phyloP scores from a whole-genome alignment of 2,797 vertebrate genomes.

The Arremon brunneinucha region DNA sequence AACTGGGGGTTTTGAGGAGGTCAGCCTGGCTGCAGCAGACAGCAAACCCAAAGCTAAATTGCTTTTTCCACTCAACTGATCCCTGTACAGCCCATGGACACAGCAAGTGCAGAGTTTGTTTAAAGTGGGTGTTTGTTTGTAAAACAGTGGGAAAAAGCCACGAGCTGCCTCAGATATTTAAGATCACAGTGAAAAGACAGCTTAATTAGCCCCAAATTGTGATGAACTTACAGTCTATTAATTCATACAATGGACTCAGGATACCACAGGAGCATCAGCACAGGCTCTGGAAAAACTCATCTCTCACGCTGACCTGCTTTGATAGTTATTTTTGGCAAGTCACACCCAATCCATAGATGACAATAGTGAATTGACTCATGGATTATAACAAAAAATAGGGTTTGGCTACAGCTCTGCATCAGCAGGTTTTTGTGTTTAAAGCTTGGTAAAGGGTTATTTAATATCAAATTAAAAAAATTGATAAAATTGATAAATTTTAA shows the following conservation, averaged over 20 bases:
- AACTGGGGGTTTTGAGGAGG: not conserved
- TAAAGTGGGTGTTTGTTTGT: not conserved
- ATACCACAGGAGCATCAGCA: not conserved
- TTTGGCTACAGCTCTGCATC: conserved; percentile 11
- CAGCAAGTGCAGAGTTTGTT: not conserved
- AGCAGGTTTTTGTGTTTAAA: not conserved
- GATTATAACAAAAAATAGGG: not conserved
- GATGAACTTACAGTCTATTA: not conserved
- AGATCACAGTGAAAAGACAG: not conserved
- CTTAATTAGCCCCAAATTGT: not conserved
- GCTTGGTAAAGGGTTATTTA: not conserved
- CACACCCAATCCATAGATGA: conserved; percentile 42
- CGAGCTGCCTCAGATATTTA: not conserved
- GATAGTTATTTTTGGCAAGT: conserved; percentile 48
- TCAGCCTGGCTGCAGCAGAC: not conserved
- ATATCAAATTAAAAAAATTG: not conserved
- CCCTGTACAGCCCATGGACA: not conserved
- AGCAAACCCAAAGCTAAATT: not conserved
- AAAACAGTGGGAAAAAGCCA: not conserved
- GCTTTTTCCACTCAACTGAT: conserved; percentile 1
- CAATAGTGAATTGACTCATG: conserved; percentile 20
- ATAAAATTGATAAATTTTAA: too few relatives aligned
- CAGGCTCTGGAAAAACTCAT: not conserved
- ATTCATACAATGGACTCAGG: not conserved
- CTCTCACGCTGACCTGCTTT: conserved; percentile 29